Evolutionary conservation across 2,113 vertebrate genomes (phyloP), one percentile per base, ranked within the genome.

Genomic region (Callipepla californica): DNA sequence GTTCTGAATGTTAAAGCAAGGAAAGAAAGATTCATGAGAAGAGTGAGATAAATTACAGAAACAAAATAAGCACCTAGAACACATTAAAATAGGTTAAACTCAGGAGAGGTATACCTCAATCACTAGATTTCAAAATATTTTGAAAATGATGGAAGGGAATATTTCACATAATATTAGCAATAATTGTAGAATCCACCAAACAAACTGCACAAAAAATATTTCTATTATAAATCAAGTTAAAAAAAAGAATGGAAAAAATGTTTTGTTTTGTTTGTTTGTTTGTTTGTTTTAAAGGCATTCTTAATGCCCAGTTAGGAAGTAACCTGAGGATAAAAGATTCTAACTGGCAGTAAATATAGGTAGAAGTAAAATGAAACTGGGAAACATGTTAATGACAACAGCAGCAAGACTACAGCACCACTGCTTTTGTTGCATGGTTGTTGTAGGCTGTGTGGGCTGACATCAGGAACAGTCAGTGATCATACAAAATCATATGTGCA

Each of bases 391-490:
- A 42, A 2, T 82, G 25, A 19, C 25, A 88, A 72, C 47, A 79
- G 34, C n/a, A 70, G 76, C 9, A 68, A 92, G 44, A 58, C 59
- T 83, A 17, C 67, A 77, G 80, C 50, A 23, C 30, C 44, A 5
- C 40, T 82, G 40, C 17, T 30, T 75, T 20, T 20, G 19, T 45
- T 58, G 69, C 36, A 50, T 2, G 10, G 51, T n/a, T 65, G 87
- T 78, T 90, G 61, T 66, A 65, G 82, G 68, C 76, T 84, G 87
- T 91, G 76, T 95, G 90, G 85, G 75, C 32, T 86, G 81, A 85
- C 59, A 51, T 79, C 1, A 1, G 90, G 94, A 96, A 94, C 95
- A 95, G 68, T 21, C 36, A 36, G 55, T 95, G 91, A 95, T 74
- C 75, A 30, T 75, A 75, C 7, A 1, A 22, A 85, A 85, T 75